These are phyloP conservation scores for Salvator merianae DNA, from an alignment of 2,113 vertebrate species.

Conservation along the genomic window DNA sequence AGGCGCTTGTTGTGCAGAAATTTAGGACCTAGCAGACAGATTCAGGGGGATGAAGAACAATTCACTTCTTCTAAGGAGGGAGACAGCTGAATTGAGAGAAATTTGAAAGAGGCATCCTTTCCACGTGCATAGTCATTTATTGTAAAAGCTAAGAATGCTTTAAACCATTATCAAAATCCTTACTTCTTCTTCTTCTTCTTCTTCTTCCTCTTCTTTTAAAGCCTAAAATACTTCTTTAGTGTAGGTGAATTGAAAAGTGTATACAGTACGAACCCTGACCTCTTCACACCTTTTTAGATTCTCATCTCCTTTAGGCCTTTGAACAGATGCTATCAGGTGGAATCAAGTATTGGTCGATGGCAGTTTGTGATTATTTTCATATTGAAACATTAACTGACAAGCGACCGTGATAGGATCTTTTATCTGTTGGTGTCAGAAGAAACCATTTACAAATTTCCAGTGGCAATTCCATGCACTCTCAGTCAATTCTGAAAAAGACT, in stretches of 20 bases:
- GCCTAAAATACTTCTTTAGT: not conserved
- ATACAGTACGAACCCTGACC: not conserved
- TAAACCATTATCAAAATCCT: not conserved
- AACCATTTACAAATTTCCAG: not conserved
- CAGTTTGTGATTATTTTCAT: not conserved
- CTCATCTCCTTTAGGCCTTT: not conserved
- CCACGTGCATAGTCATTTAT: not conserved
- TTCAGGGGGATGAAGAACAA: not conserved
- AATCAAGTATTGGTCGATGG: not conserved
- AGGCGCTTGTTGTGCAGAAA: slow-evolving; percentile 29
- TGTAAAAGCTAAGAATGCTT: not conserved
- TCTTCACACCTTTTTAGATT: not conserved
- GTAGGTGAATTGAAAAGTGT: not conserved
- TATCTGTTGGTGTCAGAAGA: not conserved
- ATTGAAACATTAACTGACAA: not conserved
- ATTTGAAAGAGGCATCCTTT: not conserved
- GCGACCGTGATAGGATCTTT: not conserved
- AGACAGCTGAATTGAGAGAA: slow-evolving; percentile 17
- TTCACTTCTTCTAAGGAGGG: not conserved
- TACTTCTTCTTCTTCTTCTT: too few relatives aligned
- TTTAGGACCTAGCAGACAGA: slow-evolving; percentile 18
- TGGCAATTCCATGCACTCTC: not conserved
- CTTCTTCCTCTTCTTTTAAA: not conserved
- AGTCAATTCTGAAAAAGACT: not conserved
- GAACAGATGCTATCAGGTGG: not conserved